Conservation (phyloP, 2,888 invertebrate genomes). For the Trissoscelio sp. region DNA sequence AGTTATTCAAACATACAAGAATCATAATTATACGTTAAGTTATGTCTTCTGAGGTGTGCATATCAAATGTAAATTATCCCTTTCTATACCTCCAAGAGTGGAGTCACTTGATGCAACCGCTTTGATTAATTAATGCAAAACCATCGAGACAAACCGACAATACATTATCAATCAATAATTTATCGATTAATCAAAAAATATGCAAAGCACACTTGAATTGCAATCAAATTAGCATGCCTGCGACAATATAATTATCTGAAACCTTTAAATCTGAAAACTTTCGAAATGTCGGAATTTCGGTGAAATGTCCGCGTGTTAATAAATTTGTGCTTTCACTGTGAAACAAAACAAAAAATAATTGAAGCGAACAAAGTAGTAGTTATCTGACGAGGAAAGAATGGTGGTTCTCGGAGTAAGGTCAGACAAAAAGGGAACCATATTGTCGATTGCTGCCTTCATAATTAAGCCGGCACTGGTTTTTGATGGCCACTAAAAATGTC, state of each 20-base stretch:
- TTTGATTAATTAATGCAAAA: conserved; percentile 42
- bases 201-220: not conserved
- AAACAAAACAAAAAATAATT: conserved; percentile 40
- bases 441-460: conserved; percentile 77
- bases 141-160: not conserved
- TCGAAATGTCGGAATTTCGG: conserved; percentile 5
- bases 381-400: conserved; percentile 42
- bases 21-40: conserved; percentile 17
- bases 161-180: conserved; percentile 23
- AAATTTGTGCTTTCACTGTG: conserved; percentile 53
- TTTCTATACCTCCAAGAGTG: not conserved
- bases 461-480: conserved; percentile 82
- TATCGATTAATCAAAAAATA: conserved; percentile 18
- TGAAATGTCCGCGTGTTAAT: conserved; percentile 11
- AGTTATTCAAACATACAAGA: not conserved
- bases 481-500: conserved; percentile 84
- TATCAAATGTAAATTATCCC: conserved; percentile 5
- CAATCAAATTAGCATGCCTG: conserved; percentile 11
- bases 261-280: conserved; percentile 27
- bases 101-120: conserved; percentile 3
- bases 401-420: conserved; percentile 47
- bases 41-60: not conserved
- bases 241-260: conserved; percentile 23
- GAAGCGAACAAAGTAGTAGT: conserved; percentile 16
- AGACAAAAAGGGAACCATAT: conserved; percentile 60